These are phyloP conservation scores for Endotricha flammealis DNA, from an alignment of 2,888 invertebrate genomes.

Conservation along the genomic window DNA sequence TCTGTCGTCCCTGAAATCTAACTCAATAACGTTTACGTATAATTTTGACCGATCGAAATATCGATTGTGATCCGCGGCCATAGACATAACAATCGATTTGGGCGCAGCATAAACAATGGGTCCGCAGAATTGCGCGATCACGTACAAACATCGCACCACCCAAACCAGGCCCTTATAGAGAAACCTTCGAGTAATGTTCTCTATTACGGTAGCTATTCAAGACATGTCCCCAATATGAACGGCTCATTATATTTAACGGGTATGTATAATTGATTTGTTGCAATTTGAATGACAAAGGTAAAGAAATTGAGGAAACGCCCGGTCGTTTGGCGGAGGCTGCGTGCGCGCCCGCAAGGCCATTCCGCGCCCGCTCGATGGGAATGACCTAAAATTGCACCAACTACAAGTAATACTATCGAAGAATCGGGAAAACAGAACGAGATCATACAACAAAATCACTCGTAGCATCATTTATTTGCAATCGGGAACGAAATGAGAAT, in stretches of 20 bases:
- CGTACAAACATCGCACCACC: slow-evolving; percentile 35
- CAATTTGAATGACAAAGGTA: slow-evolving; percentile 34
- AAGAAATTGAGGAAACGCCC: slow-evolving; percentile 42
- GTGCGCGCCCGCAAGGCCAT: slow-evolving; percentile 42
- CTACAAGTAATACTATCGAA: background rate
- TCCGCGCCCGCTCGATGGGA: slow-evolving; percentile 48
- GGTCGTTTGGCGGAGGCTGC: slow-evolving; percentile 25
- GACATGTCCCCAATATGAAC: slow-evolving; percentile 37
- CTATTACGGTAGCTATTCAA: slow-evolving; percentile 36
- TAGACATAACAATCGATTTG: slow-evolving; percentile 53
- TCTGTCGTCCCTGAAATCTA: slow-evolving; percentile 12
- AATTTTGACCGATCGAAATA: too few relatives aligned
- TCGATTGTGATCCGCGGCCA: slow-evolving; percentile 25
- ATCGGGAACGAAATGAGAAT: too few relatives aligned
- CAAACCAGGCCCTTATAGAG: slow-evolving; percentile 43
- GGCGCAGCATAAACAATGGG: slow-evolving; percentile 45
- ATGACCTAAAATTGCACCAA: slow-evolving; percentile 57
- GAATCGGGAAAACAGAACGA: background rate
- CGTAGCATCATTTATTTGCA: too few relatives aligned
- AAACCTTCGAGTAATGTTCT: slow-evolving; percentile 39
- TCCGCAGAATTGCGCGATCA: slow-evolving; percentile 41
- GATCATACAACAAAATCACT: background rate
- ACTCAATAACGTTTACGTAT: slow-evolving; percentile 20
- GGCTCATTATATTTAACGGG: slow-evolving; percentile 34
- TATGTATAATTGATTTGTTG: slow-evolving; percentile 31